phyloP scores from a whole-genome alignment of 2,113 vertebrate species.

The Silurus asotus region DNA sequence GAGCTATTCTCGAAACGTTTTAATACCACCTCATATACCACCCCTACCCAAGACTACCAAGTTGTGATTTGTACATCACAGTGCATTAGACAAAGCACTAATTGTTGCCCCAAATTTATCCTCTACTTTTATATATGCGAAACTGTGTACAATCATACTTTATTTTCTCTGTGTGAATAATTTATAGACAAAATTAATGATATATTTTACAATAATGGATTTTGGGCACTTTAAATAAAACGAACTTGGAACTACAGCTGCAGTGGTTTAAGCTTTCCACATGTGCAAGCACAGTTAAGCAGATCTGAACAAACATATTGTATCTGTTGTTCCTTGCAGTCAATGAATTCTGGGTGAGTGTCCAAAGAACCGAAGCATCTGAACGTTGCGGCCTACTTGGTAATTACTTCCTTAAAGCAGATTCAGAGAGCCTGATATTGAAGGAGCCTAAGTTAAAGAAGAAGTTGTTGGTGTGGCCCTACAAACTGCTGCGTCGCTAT shows the following conservation, averaged over 20 bases:
- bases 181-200: neutral
- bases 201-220: neutral
- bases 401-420: slow-evolving; percentile 83
- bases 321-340: slow-evolving; percentile 66
- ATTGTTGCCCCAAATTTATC: neutral
- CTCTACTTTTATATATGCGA: neutral
- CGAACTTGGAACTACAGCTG: neutral
- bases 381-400: slow-evolving; percentile 85
- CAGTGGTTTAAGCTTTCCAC: neutral
- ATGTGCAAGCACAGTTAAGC: neutral
- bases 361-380: slow-evolving; percentile 88
- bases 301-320: neutral
- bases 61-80: neutral
- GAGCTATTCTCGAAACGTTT: too few relatives aligned
- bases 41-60: neutral
- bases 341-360: slow-evolving; percentile 86
- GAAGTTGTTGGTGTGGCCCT: slow-evolving; percentile 84
- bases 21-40: too few relatives aligned
- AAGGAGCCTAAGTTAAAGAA: slow-evolving; percentile 77
- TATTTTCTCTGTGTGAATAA: neutral
- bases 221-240: neutral
- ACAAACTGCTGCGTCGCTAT: slow-evolving; percentile 91
- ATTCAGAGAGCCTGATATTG: slow-evolving; percentile 78
- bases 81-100: neutral
- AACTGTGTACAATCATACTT: neutral